Evolutionary conservation across 2,113 vertebrate species (phyloP).

Genomic region (Toxostoma redivivum): DNA sequence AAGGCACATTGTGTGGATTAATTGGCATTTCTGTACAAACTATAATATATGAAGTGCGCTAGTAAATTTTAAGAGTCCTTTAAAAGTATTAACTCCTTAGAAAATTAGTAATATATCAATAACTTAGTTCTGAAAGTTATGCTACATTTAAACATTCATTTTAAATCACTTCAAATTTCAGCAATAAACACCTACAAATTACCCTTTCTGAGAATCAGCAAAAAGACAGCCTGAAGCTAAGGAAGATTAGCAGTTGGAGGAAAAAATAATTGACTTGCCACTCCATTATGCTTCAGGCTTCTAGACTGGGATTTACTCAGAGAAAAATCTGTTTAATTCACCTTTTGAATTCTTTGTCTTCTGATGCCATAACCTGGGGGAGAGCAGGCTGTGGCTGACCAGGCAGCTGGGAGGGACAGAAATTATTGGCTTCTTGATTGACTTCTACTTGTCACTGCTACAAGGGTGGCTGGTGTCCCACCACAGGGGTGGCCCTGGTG

Average conservation of each 20-base stretch:
- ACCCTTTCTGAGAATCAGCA: background rate
- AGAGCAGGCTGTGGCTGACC: background rate
- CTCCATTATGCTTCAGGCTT: background rate
- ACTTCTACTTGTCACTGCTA: background rate
- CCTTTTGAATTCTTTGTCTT: background rate
- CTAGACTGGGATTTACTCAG: background rate
- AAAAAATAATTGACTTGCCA: background rate
- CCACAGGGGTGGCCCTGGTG: background rate
- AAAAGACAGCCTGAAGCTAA: background rate
- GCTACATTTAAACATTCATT: background rate
- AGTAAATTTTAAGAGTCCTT: background rate
- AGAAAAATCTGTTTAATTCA: background rate
- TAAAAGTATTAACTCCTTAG: background rate
- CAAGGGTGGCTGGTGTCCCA: background rate
- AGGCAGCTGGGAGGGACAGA: background rate
- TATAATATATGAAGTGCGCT: background rate
- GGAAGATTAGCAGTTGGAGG: background rate
- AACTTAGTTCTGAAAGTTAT: background rate
- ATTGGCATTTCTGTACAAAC: conserved; percentile 10
- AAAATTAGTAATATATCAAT: background rate
- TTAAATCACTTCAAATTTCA: background rate
- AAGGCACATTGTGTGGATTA: background rate
- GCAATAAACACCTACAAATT: background rate
- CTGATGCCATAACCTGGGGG: background rate
- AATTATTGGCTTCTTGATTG: accelerated